Conservation (phyloP, 2,113 vertebrate genomes). For the Zosterops lateralis region DNA sequence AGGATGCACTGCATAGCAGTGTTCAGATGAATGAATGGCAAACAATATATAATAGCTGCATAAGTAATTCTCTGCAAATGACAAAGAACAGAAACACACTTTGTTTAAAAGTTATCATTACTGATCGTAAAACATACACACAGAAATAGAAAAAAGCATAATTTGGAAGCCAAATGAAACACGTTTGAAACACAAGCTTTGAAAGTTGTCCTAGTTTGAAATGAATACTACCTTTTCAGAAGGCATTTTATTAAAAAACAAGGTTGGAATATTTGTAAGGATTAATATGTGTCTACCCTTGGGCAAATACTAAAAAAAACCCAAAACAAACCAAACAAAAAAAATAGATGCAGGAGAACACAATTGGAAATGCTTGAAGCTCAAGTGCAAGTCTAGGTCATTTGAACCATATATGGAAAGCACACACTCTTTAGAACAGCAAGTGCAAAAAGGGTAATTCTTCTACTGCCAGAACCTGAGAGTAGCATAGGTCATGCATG, state of each 20-base stretch:
- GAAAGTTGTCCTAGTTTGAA: background rate
- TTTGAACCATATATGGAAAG: background rate
- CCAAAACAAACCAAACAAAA: background rate
- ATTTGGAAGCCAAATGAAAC: background rate
- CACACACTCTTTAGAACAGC: background rate
- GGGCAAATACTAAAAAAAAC: background rate
- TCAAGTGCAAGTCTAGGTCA: background rate
- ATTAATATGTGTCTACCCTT: background rate
- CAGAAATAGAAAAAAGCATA: background rate
- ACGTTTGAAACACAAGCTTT: background rate
- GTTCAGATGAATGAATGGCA: conserved; percentile 38
- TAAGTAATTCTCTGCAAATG: conserved; percentile 38
- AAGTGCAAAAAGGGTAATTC: background rate
- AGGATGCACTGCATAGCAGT: conserved; percentile 4
- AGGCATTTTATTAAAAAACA: background rate
- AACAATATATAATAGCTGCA: conserved; percentile 22
- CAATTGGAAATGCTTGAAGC: background rate
- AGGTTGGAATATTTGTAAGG: background rate
- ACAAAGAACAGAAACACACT: background rate
- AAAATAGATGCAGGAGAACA: background rate
- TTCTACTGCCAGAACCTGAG: background rate
- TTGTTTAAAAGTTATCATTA: conserved; percentile 39
- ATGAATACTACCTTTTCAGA: background rate
- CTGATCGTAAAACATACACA: background rate
- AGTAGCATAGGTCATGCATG: background rate